Evolutionary conservation across 2,888 invertebrate genomes (phyloP).

Genomic region (Sinotaia quadrata): DNA sequence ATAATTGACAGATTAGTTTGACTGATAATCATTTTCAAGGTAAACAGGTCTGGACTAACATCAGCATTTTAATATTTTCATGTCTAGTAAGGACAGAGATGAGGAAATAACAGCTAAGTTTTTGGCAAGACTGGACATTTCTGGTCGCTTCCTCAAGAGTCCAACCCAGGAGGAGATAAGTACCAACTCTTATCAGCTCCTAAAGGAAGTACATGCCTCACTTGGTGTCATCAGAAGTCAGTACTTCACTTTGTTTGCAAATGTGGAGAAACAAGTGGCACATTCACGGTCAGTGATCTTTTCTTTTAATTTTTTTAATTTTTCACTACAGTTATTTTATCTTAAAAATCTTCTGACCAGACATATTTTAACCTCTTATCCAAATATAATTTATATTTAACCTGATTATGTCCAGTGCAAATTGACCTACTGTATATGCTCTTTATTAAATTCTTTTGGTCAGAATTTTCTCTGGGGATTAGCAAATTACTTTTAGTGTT

Average conservation of each 20-base stretch:
- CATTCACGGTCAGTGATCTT: constrained; percentile 51
- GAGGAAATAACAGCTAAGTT: constrained; percentile 39
- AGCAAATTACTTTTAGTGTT: no score
- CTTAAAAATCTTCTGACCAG: no score
- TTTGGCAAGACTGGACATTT: constrained; percentile 46
- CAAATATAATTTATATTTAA: no score
- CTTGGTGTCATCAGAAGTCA: constrained; percentile 53
- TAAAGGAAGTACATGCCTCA: constrained; percentile 40
- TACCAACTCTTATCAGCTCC: constrained; percentile 46
- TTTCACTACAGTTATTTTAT: neutral
- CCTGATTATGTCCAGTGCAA: no score
- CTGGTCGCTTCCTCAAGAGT: constrained; percentile 48
- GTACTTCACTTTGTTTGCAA: constrained; percentile 54
- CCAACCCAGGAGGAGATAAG: constrained; percentile 53
- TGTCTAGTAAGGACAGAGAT: constrained; percentile 34
- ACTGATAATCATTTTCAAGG: no score
- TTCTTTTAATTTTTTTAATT: neutral
- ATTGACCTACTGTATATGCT: no score
- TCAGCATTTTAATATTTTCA: no score
- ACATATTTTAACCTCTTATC: no score
- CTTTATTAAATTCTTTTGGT: no score
- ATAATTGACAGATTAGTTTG: no score
- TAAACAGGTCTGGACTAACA: no score
- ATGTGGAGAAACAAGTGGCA: constrained; percentile 44
- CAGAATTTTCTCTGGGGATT: no score